A percentile compares a stretch with the other conserved stretches of the same genome.
These are phyloP conservation scores for Priocnemis perturbator DNA, from an alignment of 2,888 invertebrate species.

Conservation along the genomic window DNA sequence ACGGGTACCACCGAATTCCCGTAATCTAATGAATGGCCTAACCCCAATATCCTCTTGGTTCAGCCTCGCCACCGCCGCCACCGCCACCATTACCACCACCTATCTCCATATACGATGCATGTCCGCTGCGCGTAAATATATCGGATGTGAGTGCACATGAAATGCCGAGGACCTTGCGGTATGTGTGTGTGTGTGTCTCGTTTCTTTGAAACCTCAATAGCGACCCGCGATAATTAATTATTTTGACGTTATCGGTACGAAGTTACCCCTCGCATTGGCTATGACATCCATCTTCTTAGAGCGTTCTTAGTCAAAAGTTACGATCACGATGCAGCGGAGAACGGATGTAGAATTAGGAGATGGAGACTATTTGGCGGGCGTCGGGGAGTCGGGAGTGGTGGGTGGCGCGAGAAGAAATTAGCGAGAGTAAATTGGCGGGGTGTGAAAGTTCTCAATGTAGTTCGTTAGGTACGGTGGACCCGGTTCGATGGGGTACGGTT, in stretches of 20 bases:
- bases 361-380: background rate
- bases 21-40: slow-evolving; percentile 71
- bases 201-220: slow-evolving; percentile 46
- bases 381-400: background rate
- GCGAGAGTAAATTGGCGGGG: slow-evolving; percentile 20
- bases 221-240: slow-evolving; percentile 60
- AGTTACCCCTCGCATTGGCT: background rate
- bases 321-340: background rate
- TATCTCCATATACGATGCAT: slow-evolving; percentile 34
- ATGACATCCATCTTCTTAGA: background rate
- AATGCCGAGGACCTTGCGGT: slow-evolving; percentile 38
- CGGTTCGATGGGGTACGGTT: slow-evolving; percentile 13
- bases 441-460: slow-evolving; percentile 29
- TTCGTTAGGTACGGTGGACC: slow-evolving; percentile 25
- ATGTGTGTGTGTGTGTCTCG: slow-evolving; percentile 34
- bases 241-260: slow-evolving; percentile 53
- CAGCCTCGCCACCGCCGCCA: slow-evolving; percentile 47
- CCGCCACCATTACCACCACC: slow-evolving; percentile 29
- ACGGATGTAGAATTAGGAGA: background rate
- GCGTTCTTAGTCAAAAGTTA: background rate
- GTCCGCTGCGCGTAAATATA: slow-evolving; percentile 53
- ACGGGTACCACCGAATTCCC: slow-evolving; percentile 63
- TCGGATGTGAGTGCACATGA: slow-evolving; percentile 31
- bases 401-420: slow-evolving; percentile 24
- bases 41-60: slow-evolving; percentile 64